These are phyloP conservation scores for Cheilosia vulpina DNA, from an alignment of 2,888 invertebrate genomes.

Conservation along the genomic window DNA sequence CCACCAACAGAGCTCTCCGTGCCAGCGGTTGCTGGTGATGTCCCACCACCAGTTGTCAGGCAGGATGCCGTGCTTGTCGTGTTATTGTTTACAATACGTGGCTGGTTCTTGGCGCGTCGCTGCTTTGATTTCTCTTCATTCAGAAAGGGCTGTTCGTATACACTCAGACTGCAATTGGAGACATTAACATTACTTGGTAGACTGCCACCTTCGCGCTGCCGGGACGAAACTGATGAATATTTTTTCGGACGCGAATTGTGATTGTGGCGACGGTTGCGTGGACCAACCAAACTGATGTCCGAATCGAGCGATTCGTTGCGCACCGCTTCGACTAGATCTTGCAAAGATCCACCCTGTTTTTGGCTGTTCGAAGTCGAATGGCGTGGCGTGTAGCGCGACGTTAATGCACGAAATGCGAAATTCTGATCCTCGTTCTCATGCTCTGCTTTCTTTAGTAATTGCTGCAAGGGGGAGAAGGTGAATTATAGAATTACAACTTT, in stretches of 20 bases:
- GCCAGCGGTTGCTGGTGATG: conserved; percentile 36
- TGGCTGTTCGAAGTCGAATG: conserved; percentile 79
- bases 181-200: conserved; percentile 86
- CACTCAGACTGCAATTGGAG: conserved; percentile 78
- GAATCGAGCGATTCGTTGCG: conserved; percentile 81
- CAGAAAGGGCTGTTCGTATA: conserved; percentile 77
- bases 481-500: neutral
- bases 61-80: conserved; percentile 53
- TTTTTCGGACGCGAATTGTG: conserved; percentile 83
- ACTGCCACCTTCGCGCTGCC: conserved; percentile 88
- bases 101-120: conserved; percentile 74
- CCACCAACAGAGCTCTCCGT: conserved; percentile 5
- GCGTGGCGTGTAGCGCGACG: conserved; percentile 81
- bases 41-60: conserved; percentile 39
- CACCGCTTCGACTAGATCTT: conserved; percentile 86
- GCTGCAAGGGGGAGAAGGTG: conserved; percentile 83
- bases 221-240: conserved; percentile 82
- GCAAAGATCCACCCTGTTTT: conserved; percentile 86
- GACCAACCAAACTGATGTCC: conserved; percentile 80
- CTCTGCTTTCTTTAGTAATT: conserved; percentile 90
- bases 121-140: conserved; percentile 76
- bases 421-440: conserved; percentile 87
- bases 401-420: conserved; percentile 79
- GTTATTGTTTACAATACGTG: conserved; percentile 51
- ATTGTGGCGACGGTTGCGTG: conserved; percentile 79